Evolutionary conservation across 1,140 invertebrate species (phyloP).

Genomic region (Drosophila subobscura): DNA sequence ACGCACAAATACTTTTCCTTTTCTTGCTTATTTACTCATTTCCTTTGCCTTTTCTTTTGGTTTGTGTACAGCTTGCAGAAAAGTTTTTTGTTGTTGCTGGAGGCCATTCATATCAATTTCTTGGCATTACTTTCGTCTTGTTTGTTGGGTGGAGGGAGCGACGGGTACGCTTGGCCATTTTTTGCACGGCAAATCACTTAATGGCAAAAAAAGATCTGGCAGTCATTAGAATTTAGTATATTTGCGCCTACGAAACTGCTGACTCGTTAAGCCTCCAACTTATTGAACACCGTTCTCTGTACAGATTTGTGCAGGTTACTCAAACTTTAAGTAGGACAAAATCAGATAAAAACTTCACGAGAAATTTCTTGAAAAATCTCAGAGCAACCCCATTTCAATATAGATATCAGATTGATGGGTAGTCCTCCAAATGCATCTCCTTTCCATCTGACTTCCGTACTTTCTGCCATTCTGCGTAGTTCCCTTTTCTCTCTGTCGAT

Average conservation of each 20-base stretch:
- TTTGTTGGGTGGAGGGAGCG: background rate
- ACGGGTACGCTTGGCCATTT: constrained; percentile 11
- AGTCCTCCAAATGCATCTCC: background rate
- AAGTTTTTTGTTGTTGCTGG: constrained; percentile 47
- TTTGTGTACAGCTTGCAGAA: constrained; percentile 60
- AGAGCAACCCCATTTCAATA: constrained; percentile 24
- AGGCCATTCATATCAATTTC: constrained; percentile 72
- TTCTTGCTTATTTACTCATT: constrained; percentile 38
- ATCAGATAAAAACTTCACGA: constrained; percentile 4
- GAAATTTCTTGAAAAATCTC: constrained; percentile 14
- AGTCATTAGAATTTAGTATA: constrained; percentile 54
- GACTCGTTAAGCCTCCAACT: constrained; percentile 35
- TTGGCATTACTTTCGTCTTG: constrained; percentile 54
- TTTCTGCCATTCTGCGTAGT: constrained; percentile 1
- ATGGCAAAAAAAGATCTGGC: constrained; percentile 27
- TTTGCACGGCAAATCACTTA: constrained; percentile 62
- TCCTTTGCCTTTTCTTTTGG: constrained; percentile 7
- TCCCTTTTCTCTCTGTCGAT: constrained; percentile 10
- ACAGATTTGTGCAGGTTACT: constrained; percentile 13
- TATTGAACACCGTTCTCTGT: constrained; percentile 31
- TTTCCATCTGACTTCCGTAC: constrained; percentile 15
- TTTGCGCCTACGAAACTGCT: constrained; percentile 51
- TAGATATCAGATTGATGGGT: constrained; percentile 12
- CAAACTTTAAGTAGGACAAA: background rate
- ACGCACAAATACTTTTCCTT: constrained; percentile 43